Base-by-base conservation (phyloP, 1,140 invertebrate species). In the Drosophila arizonae region DNA sequence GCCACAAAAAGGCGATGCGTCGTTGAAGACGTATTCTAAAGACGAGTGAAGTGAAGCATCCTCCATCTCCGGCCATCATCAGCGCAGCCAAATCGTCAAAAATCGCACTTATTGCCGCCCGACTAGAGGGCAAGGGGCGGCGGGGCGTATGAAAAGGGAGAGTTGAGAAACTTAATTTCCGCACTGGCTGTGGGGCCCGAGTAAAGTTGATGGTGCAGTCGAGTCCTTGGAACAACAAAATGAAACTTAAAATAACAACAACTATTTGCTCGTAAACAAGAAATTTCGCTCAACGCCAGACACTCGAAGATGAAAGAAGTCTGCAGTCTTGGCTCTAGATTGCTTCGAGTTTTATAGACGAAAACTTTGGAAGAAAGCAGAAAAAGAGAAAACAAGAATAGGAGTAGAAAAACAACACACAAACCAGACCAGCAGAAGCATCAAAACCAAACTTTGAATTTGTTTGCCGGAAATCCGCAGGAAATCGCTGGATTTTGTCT, bases 211-310 rank as follows among this genome's bases (percentile, higher is more conserved):
- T 87, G 84, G 65, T 66, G 71, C 70, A 78, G 54, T 24, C 72
- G 70, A 77, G 77, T 76, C 73, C 73, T 77, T 85, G 80, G 77
- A 88, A 84, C 84, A 88, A 82, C 85, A 88, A 89, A 87, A 87
- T 87, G 82, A 88, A 88, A 88, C 79, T 87, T 87, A 77, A 87
- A 87, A 88, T 88, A 88, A 87, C 84, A 87, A 88, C 84, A 89
- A 88, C 84, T 89, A 88, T 88, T 89, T 89, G 57, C 71, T 88
- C 80, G 85, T 88, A 88, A 88, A 88, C 84, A 88, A 88, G 84
- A 84, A 88, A 84, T 88, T 88, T 88, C 82, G 67, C 76, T 80
- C 66, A 76, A 63, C 76, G 43, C 60, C 79, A 86, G 79, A 81
- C 82, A 87, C 72, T 79, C 56, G 71, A 77, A 64, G 60, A 63